Evolutionary conservation across 2,888 invertebrate species (phyloP).

Genomic region (Watsonalla binaria): DNA sequence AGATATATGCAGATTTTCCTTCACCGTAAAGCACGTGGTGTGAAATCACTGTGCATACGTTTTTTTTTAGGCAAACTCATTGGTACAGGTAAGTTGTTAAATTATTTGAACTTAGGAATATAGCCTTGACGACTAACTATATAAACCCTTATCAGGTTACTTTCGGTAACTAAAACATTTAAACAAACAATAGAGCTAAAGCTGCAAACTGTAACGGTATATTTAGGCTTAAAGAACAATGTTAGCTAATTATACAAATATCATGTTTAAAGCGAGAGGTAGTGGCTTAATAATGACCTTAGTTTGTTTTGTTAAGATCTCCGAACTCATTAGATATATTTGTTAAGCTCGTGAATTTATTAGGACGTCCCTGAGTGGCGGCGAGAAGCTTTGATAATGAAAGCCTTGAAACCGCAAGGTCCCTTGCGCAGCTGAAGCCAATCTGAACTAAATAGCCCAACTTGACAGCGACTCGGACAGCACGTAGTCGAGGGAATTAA

Average conservation of each 20-base stretch:
- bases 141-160: neutral
- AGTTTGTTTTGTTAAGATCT: neutral
- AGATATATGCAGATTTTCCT: too few relatives aligned
- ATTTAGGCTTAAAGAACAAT: neutral
- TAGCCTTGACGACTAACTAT: too few relatives aligned
- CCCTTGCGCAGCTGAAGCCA: constrained; percentile 26
- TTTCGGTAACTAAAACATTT: neutral
- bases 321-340: neutral
- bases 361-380: neutral
- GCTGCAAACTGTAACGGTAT: neutral
- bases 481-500: too few relatives aligned
- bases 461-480: constrained; percentile 11
- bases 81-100: too few relatives aligned
- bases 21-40: too few relatives aligned
- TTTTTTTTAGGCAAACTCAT: too few relatives aligned
- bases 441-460: constrained; percentile 35
- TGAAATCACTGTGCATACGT: too few relatives aligned
- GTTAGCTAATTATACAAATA: neutral
- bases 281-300: neutral
- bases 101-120: too few relatives aligned
- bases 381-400: constrained; percentile 39
- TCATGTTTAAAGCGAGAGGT: neutral
- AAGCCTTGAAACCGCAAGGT: constrained; percentile 38
- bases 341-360: neutral
- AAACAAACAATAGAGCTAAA: neutral